Conservation (phyloP, 2,113 vertebrate genomes). For the Dermatemys mawii region DNA sequence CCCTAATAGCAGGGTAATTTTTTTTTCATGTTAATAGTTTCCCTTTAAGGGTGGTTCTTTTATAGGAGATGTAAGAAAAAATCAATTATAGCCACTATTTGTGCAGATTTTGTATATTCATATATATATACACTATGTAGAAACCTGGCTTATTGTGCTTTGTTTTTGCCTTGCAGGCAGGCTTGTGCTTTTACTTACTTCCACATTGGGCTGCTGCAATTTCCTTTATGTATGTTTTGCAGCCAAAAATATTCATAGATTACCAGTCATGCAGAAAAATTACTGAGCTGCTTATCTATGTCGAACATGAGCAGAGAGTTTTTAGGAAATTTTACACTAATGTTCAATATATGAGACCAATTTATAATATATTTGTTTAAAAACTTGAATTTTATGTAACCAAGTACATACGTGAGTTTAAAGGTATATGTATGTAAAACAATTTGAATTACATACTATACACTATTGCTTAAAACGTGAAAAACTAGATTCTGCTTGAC, state of each 20-base stretch:
- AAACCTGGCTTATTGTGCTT: not conserved
- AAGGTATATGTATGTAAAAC: not conserved
- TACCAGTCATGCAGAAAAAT: not conserved
- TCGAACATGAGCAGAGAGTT: not conserved
- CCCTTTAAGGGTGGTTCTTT: not conserved
- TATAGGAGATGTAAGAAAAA: not conserved
- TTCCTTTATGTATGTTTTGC: not conserved
- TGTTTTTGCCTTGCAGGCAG: not conserved
- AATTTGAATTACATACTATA: not conserved
- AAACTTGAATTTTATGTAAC: not conserved
- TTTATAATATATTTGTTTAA: accelerated
- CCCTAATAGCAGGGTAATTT: not conserved
- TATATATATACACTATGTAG: not conserved
- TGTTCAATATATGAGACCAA: not conserved
- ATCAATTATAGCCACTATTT: slow-evolving; percentile 9
- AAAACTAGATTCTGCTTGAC: not conserved
- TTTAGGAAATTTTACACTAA: not conserved
- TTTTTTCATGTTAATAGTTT: not conserved
- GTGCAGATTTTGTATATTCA: not conserved
- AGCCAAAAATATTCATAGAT: not conserved
- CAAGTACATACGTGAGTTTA: not conserved
- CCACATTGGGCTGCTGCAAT: not conserved
- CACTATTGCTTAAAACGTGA: not conserved
- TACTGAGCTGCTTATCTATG: not conserved
- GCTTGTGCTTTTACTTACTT: slow-evolving; percentile 24